Conservation (phyloP, 2,113 vertebrate species). For the Atrichornis clamosus region DNA sequence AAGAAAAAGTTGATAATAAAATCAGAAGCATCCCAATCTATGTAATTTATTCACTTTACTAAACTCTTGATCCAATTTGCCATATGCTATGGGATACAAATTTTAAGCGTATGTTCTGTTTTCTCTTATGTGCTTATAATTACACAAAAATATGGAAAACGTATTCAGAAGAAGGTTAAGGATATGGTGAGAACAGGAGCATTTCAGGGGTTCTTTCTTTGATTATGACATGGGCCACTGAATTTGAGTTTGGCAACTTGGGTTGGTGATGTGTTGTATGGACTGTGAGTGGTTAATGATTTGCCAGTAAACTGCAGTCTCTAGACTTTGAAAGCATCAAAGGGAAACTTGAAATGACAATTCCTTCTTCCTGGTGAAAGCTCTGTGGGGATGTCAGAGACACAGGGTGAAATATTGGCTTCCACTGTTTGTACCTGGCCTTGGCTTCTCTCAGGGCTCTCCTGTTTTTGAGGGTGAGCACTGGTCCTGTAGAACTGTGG, state of each 20-base stretch:
- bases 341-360: neutral
- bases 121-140: neutral
- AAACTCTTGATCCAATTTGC: slow-evolving; percentile 22
- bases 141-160: neutral
- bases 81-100: slow-evolving; percentile 29
- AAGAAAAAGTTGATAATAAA: slow-evolving; percentile 12
- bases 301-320: neutral
- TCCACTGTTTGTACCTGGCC: neutral
- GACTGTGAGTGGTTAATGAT: neutral
- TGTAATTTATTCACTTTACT: slow-evolving; percentile 20
- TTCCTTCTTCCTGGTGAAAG: neutral
- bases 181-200: neutral
- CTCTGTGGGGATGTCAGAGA: neutral
- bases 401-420: neutral
- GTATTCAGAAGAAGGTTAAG: neutral
- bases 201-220: neutral
- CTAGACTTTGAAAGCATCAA: neutral
- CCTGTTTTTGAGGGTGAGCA: neutral
- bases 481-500: neutral
- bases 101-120: neutral
- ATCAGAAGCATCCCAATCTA: neutral
- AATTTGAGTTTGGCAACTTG: neutral
- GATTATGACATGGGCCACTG: neutral
- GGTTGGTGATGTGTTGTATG: neutral
- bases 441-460: neutral